Percentiles rank a stretch among this genome's conserved stretches.
These are phyloP conservation scores for Caenorhabditis parvicauda DNA, from an alignment of 2,888 invertebrate genomes.

Conservation along the genomic window DNA sequence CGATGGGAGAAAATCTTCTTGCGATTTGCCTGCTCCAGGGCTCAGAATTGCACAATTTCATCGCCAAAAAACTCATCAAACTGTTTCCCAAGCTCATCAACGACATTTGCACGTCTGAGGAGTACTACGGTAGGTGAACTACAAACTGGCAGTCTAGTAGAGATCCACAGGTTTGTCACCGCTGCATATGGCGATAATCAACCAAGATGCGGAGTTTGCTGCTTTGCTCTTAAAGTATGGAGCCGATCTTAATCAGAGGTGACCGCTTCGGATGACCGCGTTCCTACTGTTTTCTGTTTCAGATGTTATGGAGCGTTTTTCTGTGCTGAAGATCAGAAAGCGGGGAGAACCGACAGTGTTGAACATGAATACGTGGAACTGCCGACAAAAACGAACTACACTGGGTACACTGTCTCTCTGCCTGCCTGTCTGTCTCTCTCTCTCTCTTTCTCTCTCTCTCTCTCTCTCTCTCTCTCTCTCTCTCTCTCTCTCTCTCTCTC, in stretches of 20 bases:
- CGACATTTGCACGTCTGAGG: conserved; percentile 54
- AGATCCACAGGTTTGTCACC: conserved; percentile 43
- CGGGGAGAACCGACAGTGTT: conserved; percentile 77
- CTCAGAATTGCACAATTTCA: conserved; percentile 56
- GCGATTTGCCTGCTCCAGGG: conserved; percentile 74
- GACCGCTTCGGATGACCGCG: no score
- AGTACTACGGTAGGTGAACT: conserved; percentile 49
- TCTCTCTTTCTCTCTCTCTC: neutral
- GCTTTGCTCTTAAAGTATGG: conserved; percentile 89
- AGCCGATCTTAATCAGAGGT: conserved; percentile 75
- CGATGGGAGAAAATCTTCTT: conserved; percentile 84
- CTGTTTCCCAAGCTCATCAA: conserved; percentile 89
- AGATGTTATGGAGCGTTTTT: conserved; percentile 85
- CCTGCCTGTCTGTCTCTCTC: neutral
- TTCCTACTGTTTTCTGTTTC: no score
- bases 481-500: no score
- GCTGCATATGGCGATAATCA: conserved; percentile 93
- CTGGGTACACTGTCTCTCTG: conserved; percentile 70
- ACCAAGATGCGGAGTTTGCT: conserved; percentile 95
- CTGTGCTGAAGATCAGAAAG: conserved; percentile 81
- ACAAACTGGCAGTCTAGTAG: neutral
- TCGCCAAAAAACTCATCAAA: conserved; percentile 84
- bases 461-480: neutral
- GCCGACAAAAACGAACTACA: conserved; percentile 78
- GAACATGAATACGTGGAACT: conserved; percentile 88